These are phyloP conservation scores for Esperia sulphurella DNA, from an alignment of 2,888 invertebrate species.

Conservation along the genomic window DNA sequence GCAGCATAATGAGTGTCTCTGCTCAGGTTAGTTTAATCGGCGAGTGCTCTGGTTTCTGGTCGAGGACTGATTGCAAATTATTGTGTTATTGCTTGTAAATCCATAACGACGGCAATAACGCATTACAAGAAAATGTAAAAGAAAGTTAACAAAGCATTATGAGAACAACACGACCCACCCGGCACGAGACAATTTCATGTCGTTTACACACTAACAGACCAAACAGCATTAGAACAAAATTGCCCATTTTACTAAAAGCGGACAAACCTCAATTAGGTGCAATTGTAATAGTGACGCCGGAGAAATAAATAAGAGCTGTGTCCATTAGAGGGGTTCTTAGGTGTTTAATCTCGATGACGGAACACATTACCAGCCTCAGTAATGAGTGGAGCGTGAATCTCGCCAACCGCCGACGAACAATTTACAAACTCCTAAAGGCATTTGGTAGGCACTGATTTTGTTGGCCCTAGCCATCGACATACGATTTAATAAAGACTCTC, in stretches of 20 bases:
- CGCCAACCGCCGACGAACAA: slow-evolving; percentile 48
- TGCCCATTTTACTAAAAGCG: slow-evolving; percentile 75
- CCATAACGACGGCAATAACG: neutral
- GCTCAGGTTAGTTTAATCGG: too few species aligned
- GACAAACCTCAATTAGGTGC: slow-evolving; percentile 70
- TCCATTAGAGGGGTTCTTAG: slow-evolving; percentile 51
- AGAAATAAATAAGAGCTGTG: slow-evolving; percentile 56
- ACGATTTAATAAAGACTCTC: too few species aligned
- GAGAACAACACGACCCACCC: slow-evolving; percentile 9
- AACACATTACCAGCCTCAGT: slow-evolving; percentile 64
- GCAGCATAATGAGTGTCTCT: too few species aligned
- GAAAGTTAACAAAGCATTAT: slow-evolving; percentile 8
- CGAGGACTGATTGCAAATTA: too few species aligned
- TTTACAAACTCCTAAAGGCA: slow-evolving; percentile 69
- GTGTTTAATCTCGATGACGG: slow-evolving; percentile 76
- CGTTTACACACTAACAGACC: slow-evolving; percentile 36
- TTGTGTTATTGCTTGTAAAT: too few species aligned
- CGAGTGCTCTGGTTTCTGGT: too few species aligned
- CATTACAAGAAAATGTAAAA: slow-evolving; percentile 6
- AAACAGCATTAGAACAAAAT: slow-evolving; percentile 65
- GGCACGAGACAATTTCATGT: slow-evolving; percentile 38
- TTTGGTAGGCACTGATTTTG: slow-evolving; percentile 37
- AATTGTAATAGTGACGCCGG: slow-evolving; percentile 70
- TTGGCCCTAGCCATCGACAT: too few species aligned
- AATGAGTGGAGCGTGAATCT: slow-evolving; percentile 72